phyloP scores from a whole-genome alignment of 2,797 vertebrate genomes.

The Centroberyx gerrardi region DNA sequence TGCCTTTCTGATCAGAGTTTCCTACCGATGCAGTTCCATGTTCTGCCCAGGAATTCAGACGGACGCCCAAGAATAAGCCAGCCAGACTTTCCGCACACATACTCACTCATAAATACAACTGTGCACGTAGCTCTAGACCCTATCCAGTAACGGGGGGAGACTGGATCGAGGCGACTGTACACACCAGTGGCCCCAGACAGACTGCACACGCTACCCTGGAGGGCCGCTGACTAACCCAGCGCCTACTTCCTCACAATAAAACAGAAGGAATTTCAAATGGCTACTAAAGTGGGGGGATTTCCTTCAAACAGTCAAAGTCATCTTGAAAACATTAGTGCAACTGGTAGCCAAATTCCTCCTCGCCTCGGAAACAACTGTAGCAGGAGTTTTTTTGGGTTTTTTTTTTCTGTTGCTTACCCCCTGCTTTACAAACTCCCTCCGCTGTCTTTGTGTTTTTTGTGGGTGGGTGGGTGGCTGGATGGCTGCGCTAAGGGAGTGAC shows the following conservation, averaged over 20 bases:
- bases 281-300: constrained; percentile 87
- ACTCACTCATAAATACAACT: constrained; percentile 54
- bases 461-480: constrained; percentile 58
- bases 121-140: constrained; percentile 30
- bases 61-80: constrained; percentile 55
- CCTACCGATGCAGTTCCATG: constrained; percentile 62
- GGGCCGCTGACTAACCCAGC: constrained; percentile 83
- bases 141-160: constrained; percentile 39
- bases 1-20: constrained; percentile 67
- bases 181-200: constrained; percentile 73
- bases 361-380: constrained; percentile 82
- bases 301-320: constrained; percentile 87
- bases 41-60: constrained; percentile 63
- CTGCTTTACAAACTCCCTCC: constrained; percentile 38
- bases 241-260: constrained; percentile 86
- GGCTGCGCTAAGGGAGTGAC: constrained; percentile 41
- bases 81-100: constrained; percentile 70
- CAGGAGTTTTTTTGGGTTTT: constrained; percentile 51
- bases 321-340: constrained; percentile 90
- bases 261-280: constrained; percentile 86
- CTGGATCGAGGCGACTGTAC: constrained; percentile 56
- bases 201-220: constrained; percentile 73
- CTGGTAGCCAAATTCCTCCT: constrained; percentile 88
- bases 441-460: constrained; percentile 43
- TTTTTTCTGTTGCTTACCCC: constrained; percentile 34